Evolutionary conservation across 2,888 invertebrate genomes (phyloP), one percentile per base, ranked within the genome.

Genomic region (Stramonita haemastoma): DNA sequence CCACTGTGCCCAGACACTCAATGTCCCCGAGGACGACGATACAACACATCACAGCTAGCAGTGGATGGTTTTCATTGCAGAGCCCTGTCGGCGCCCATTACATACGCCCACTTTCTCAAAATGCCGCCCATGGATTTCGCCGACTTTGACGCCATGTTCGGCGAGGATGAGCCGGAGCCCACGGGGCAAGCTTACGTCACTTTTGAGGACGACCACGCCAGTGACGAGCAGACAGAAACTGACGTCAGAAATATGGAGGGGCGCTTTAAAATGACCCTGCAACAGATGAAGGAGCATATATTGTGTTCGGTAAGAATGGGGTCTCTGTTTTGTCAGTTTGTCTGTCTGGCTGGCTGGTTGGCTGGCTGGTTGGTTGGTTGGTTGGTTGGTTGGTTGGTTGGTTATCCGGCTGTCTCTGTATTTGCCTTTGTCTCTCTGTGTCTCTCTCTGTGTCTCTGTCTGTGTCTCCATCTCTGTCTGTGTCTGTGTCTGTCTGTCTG

Each of bases 221-320:
- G 95, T 90, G 95, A 95, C 73, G 93, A 93, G 85, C 95, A 95
- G 92, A 95, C 95, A 57, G 95, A 95, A 90, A 93, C 94, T 11
- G 96, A 96, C 90, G 93, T 96, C 60, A 93, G 93, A 84, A 94
- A 95, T 83, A 92, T 96, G 91, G 96, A 96, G 91, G 95, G 95
- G 6, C 93, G 95, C 77, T 93, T 95, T 32, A 94, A 95, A 90
- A 95, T 96, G 95, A 93, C 95, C 11, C 90, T 95, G 17, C 95
- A 95, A 87, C 94, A 95, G 90, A 93, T 96, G 91, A 96, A 96
- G 90, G 96, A 95, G 91, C 92, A 93, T 34, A 91, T 95, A 4
- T 90, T 96, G 17, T 94, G 95, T 89, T 92, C 93, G 79, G 96
- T 96, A 87, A 93, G 94, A 93, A 32, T 83, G 17, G 26, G n/a